phyloP scores from a whole-genome alignment of 2,797 vertebrate species.

The Anas acuta region DNA sequence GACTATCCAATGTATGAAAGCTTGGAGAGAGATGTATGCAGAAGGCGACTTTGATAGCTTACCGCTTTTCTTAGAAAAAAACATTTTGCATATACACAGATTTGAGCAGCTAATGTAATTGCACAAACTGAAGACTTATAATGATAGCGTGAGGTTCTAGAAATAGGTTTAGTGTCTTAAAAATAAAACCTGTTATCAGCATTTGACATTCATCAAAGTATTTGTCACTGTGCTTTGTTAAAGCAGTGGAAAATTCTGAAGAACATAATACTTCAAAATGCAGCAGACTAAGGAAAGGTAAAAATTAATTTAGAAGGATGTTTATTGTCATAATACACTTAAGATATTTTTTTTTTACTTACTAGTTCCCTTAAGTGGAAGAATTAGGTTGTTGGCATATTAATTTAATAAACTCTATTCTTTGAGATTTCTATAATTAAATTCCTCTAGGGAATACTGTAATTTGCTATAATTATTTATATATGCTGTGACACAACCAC shows the following conservation, averaged over 20 bases:
- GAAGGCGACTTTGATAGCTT: background rate
- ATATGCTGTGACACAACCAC: background rate
- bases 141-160: background rate
- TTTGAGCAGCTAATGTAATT: background rate
- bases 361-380: background rate
- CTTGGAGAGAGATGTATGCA: background rate
- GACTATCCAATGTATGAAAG: background rate
- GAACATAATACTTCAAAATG: background rate
- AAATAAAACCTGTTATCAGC: background rate
- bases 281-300: background rate
- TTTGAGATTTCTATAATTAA: background rate
- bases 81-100: background rate
- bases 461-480: background rate
- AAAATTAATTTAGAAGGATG: slow-evolving; percentile 9
- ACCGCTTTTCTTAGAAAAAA: background rate
- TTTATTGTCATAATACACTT: background rate
- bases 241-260: background rate
- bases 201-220: background rate
- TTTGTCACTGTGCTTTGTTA: slow-evolving; percentile 15
- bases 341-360: background rate
- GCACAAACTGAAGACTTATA: background rate
- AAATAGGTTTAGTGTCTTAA: slow-evolving; percentile 5
- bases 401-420: background rate
- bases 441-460: background rate
- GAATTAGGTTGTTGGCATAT: background rate